These are phyloP conservation scores for Eupithecia dodoneata DNA, from an alignment of 2,888 invertebrate genomes.

Conservation along the genomic window DNA sequence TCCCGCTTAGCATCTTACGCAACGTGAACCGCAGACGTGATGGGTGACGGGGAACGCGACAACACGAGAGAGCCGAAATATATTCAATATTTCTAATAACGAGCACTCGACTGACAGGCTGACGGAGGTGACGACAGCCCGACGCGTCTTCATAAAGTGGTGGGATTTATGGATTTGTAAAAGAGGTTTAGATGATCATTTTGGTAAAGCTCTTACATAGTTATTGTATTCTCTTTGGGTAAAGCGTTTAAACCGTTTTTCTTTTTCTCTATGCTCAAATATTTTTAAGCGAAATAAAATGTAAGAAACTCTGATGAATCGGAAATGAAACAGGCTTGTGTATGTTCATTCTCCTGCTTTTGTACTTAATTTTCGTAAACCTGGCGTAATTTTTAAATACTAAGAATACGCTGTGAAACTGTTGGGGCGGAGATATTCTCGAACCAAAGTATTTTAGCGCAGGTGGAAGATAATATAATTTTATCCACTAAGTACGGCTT, in stretches of 20 bases:
- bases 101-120: conserved; percentile 4
- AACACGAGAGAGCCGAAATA: neutral
- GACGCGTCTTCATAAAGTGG: neutral
- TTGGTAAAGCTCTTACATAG: neutral
- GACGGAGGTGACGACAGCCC: conserved; percentile 8
- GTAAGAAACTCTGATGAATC: neutral
- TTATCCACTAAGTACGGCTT: no score
- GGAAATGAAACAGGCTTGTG: neutral
- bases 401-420: neutral
- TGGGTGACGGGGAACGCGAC: neutral
- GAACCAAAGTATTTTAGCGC: neutral
- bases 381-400: neutral
- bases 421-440: neutral
- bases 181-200: conserved; percentile 11
- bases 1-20: neutral
- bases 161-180: conserved; percentile 15
- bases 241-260: conserved; percentile 10
- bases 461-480: neutral
- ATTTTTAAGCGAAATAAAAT: neutral
- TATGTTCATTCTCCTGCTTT: neutral
- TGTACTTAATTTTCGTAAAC: neutral
- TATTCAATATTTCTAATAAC: conserved; percentile 6
- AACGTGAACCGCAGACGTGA: neutral
- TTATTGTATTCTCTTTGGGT: no score
- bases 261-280: neutral